Evolutionary conservation across 1,140 invertebrate genomes (phyloP), one percentile per base, ranked within the genome.

Genomic region (Drosophila willistoni): DNA sequence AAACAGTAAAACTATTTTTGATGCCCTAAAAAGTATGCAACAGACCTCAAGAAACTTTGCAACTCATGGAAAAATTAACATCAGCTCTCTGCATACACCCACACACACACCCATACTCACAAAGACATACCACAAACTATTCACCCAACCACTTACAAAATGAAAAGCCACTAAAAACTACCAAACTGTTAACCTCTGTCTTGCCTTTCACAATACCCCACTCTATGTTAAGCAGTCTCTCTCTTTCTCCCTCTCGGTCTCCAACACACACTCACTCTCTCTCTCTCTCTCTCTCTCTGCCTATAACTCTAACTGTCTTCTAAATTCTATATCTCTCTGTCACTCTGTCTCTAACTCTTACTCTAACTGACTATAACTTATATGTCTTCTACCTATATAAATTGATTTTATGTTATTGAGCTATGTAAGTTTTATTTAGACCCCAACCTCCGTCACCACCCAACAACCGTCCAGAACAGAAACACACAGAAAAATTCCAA

Each of bases 351-450:
- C n/a, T 67, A 17, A 22, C 57, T 67, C 36, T 74, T 44, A 80
- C 47, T 77, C 67, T 74, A 34, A 64, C 59, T 68, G 36, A 57
- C 59, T 63, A 51, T 56, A 47, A 25, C 71, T 71, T 76, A 79
- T 77, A 81, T 83, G 83, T 66, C 57, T 68, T 64, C 51, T 69
- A 62, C 63, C 64, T 68, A 81, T 77, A 83, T 70, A 89, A 71
- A 87, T 63, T 87, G 82, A 79, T 87, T 87, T 84, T 87, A 68
- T 80, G 44, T 89, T 84, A 77, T 55, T 87, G 84, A 89, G 81
- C 84, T 75, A 84, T 78, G 84, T 87, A 77, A 74, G 79, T 87
- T 87, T 83, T 87, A 73, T 89, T 87, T 89, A 87, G 84, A 68
- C 36, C 59, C 62, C 56, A 59, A 68, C 64, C 34, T 54, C 41